Base-by-base conservation (phyloP, 2,797 vertebrate species). In the Apogon talboti region DNA sequence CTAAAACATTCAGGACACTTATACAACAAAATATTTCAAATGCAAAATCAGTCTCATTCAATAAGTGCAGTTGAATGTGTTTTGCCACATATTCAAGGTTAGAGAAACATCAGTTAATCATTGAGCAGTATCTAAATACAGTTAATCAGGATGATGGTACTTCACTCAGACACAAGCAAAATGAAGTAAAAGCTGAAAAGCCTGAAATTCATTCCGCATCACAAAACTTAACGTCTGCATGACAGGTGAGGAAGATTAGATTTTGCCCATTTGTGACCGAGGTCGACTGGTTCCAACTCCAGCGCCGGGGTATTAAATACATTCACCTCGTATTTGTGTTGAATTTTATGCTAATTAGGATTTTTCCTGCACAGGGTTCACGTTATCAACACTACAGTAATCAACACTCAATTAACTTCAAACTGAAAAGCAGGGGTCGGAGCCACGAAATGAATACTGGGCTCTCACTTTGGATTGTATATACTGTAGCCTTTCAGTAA, bases 1-100 rank as follows among this genome's bases (percentile, higher is more conserved):
- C 77, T 81, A 79, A 85, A 88, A 85, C 85, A 89, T 88, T 72
- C 82, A 74, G 72, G 75, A 78, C 66, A 84, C 55, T 87, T 83
- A 74, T 9, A 78, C 58, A 48, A 43, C 73, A 81, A 82, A 88
- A 84, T 76, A 74, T 81, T 84, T 72, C 47, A 59, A 28, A 76
- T 19, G 38, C 42, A 66, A 11, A 71, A 46, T 50, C 44, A 19
- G 14, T 52, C 3, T 13, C 12, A 11, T 51, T 76, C 10, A 14
- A 33, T 53, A 18, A 62, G 45, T 70, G 15, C 15, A 41, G 33
- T 11, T 10, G 14, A 64, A 52, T 33, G 33, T 38, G 43, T 42
- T 67, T 58, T 12, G 30, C 49, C 53, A 37, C 11, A 43, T 2
- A 24, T 1, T 4, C 11, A 44, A 13, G 48, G 51, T 47, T 14